Evolutionary conservation across 1,140 invertebrate species (phyloP).

Genomic region (Marisa cornuarietis): DNA sequence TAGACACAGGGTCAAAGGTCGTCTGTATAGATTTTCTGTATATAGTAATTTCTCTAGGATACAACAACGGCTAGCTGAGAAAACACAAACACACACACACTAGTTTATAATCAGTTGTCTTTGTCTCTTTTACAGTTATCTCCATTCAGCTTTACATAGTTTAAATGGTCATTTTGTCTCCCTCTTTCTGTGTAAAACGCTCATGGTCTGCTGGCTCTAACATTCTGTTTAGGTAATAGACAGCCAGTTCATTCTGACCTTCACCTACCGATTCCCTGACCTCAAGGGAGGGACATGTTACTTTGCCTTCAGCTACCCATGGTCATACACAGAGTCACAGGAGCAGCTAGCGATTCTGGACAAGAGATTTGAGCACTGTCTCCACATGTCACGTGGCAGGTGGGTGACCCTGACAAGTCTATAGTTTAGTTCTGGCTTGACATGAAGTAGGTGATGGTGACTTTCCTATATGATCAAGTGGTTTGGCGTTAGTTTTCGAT

Average conservation of each 20-base stretch:
- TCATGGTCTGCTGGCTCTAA: neutral
- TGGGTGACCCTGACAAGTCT: constrained; percentile 18
- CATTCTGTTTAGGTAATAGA: constrained; percentile 57
- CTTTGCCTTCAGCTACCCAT: constrained; percentile 93
- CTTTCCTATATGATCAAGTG: too few relatives aligned
- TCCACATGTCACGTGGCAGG: constrained; percentile 41
- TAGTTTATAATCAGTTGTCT: too few relatives aligned
- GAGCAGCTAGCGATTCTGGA: constrained; percentile 76
- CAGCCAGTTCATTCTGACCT: constrained; percentile 80
- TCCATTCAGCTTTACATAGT: too few relatives aligned
- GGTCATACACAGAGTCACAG: constrained; percentile 84
- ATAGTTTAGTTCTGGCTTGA: too few relatives aligned
- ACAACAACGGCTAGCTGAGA: too few relatives aligned
- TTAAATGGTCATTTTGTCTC: neutral
- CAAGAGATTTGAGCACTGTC: constrained; percentile 68
- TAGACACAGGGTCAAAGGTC: too few relatives aligned
- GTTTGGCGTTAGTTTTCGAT: too few relatives aligned
- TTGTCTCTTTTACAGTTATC: too few relatives aligned
- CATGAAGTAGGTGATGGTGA: too few relatives aligned
- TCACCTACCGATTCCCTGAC: constrained; percentile 80
- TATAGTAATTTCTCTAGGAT: too few relatives aligned
- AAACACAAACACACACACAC: too few relatives aligned
- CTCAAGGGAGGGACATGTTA: constrained; percentile 80
- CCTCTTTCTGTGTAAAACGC: neutral
- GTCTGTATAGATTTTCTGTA: too few relatives aligned